These are phyloP conservation scores for Steatornis caripensis DNA, from an alignment of 2,113 vertebrate species.

Conservation along the genomic window DNA sequence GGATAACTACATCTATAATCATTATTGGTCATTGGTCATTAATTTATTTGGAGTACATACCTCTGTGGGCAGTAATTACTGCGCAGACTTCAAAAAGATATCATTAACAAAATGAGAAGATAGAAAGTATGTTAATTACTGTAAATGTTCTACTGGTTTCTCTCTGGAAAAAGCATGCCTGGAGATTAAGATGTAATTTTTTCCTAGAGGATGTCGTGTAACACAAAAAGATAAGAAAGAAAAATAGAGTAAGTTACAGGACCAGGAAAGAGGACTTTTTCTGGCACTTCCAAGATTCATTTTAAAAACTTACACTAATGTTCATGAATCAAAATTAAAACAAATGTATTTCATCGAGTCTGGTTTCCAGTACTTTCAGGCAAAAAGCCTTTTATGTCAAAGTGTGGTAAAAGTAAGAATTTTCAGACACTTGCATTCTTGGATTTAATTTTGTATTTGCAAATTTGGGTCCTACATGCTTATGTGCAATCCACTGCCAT, in stretches of 20 bases:
- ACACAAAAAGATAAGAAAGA: background rate
- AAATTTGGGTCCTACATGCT: background rate
- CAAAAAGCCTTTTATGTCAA: background rate
- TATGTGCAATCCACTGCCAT: rapidly evolving
- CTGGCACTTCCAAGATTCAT: background rate
- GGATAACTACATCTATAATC: conserved; percentile 74
- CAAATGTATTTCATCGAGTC: background rate
- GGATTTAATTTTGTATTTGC: background rate
- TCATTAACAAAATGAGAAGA: conserved; percentile 81
- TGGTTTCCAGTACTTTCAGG: background rate
- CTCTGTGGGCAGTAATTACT: conserved; percentile 78
- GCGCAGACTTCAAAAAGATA: conserved; percentile 73
- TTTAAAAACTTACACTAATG: conserved; percentile 16
- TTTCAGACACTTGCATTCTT: background rate
- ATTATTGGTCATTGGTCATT: conserved; percentile 81
- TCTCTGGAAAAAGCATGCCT: conserved; percentile 70
- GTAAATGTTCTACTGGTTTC: conserved; percentile 67
- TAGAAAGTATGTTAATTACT: conserved; percentile 78
- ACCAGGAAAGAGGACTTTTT: background rate
- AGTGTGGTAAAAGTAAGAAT: background rate
- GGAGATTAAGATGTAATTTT: conserved; percentile 67
- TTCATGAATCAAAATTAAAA: background rate
- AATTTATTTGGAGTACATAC: conserved; percentile 76
- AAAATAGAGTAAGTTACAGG: background rate
- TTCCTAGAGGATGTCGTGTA: conserved; percentile 50